phyloP scores from a whole-genome alignment of 35 echinoderm and acorn worm genomes.

The Holothuria glaberrima region DNA sequence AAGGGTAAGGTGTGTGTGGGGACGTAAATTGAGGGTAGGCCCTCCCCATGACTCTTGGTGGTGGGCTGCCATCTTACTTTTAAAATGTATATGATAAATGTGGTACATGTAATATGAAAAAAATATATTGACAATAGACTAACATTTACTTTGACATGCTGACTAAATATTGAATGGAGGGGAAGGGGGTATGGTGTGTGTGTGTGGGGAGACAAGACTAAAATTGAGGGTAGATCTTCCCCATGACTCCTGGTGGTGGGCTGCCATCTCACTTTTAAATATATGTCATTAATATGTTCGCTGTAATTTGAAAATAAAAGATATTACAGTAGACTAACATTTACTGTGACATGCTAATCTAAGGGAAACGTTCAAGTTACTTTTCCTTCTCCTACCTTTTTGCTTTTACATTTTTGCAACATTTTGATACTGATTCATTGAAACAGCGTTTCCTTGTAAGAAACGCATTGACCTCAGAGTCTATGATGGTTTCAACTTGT shows the following conservation, averaged over 20 bases:
- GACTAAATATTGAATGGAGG: not conserved
- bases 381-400: not conserved
- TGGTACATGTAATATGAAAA: not conserved
- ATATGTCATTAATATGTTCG: not conserved
- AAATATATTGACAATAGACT: not conserved
- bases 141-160: not conserved
- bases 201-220: not conserved
- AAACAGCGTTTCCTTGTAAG: not conserved
- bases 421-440: slow-evolving; percentile 16
- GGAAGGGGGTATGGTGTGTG: slow-evolving; percentile 11
- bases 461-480: slow-evolving; percentile 4
- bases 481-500: slow-evolving; percentile 16
- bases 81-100: not conserved
- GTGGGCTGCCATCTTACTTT: slow-evolving; percentile 7
- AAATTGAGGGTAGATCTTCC: not conserved
- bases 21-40: not conserved
- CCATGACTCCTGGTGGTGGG: not conserved
- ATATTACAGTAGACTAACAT: slow-evolving; percentile 4
- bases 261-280: slow-evolving; percentile 21
- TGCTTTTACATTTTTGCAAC: slow-evolving; percentile 16
- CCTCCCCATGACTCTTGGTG: not conserved
- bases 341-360: not conserved
- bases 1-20: not conserved
- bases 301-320: slow-evolving; percentile 5
- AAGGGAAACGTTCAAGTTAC: not conserved